A percentile compares a stretch with the other conserved stretches of the same genome.
These are phyloP conservation scores for Meiosimyza platycephala DNA, from an alignment of 2,888 invertebrate species.

Conservation along the genomic window DNA sequence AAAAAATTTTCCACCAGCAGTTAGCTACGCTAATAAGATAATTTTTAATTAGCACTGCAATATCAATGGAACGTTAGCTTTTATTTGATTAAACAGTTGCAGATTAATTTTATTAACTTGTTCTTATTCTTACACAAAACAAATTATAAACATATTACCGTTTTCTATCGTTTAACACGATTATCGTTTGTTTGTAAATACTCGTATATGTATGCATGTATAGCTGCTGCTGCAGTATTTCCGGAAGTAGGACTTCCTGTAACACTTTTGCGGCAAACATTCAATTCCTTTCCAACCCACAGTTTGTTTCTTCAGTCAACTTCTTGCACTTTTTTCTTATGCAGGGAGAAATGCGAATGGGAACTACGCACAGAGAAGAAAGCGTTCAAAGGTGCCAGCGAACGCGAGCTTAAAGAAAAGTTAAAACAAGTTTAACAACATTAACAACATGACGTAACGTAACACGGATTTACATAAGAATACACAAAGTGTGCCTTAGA, in stretches of 20 bases:
- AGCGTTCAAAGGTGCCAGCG: neutral
- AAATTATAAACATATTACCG: no score
- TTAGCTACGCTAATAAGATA: no score
- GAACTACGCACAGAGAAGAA: neutral
- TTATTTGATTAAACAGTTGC: no score
- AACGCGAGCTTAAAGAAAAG: neutral
- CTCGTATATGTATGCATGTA: neutral
- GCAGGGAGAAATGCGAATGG: neutral
- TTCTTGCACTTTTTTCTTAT: conserved; percentile 6
- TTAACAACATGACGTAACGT: no score
- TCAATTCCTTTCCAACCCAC: no score
- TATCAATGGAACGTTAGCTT: no score
- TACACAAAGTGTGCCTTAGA: no score
- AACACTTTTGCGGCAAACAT: conserved; percentile 5
- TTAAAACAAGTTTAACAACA: conserved; percentile 3
- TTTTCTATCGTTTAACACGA: no score
- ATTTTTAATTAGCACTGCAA: no score
- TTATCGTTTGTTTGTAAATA: conserved; percentile 30
- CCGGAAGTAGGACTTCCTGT: conserved; percentile 32
- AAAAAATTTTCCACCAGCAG: no score
- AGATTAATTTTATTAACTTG: neutral
- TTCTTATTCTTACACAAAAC: no score
- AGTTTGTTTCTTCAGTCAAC: neutral
- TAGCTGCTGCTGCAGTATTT: conserved; percentile 8
- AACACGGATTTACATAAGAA: no score